Conservation (phyloP, 1,140 invertebrate species). For the Leptinotarsa lineolata region DNA sequence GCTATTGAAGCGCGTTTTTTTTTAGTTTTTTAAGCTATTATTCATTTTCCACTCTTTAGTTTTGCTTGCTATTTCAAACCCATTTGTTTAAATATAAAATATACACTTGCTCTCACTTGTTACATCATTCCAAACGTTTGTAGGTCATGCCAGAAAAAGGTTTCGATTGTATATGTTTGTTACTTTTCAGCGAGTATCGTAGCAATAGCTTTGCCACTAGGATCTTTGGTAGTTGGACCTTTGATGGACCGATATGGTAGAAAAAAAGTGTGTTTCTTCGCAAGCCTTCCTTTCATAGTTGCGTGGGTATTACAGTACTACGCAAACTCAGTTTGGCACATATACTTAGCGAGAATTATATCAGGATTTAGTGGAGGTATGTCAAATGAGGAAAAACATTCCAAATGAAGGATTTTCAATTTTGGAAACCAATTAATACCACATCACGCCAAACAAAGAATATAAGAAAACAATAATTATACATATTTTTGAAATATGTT, state of each 20-base stretch:
- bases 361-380: conserved; percentile 59
- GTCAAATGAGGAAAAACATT: conserved; percentile 7
- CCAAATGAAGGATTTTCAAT: not conserved
- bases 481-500: not conserved
- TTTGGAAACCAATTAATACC: too few relatives aligned
- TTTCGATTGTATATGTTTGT: too few relatives aligned
- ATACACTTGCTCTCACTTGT: too few relatives aligned
- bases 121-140: too few relatives aligned
- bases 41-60: too few relatives aligned
- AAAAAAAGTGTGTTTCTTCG: conserved; percentile 61
- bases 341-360: conserved; percentile 60
- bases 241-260: conserved; percentile 70
- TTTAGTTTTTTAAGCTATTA: too few relatives aligned
- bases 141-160: too few relatives aligned
- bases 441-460: too few relatives aligned
- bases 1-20: too few relatives aligned
- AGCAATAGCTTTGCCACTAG: conserved; percentile 61
- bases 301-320: conserved; percentile 64
- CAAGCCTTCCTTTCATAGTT: conserved; percentile 61
- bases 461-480: too few relatives aligned
- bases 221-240: conserved; percentile 60
- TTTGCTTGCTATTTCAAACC: too few relatives aligned
- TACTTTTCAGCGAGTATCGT: conserved; percentile 61
- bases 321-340: conserved; percentile 53
- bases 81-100: too few relatives aligned